Evolutionary conservation across 2,888 invertebrate species (phyloP).

Genomic region (Thymelicus lineola): DNA sequence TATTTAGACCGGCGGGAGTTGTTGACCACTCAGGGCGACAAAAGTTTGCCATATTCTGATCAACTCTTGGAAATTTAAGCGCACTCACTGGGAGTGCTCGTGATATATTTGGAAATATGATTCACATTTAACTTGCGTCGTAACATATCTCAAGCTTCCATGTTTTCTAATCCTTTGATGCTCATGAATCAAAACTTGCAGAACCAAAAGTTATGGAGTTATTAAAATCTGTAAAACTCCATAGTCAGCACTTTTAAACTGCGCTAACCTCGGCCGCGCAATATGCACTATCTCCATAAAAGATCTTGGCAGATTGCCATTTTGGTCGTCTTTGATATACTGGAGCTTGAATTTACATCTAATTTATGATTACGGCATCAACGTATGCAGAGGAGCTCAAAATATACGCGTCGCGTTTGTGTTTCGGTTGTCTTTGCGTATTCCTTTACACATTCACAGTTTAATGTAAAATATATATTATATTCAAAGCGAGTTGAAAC

Average conservation of each 20-base stretch:
- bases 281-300: slow-evolving; percentile 27
- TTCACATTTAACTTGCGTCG: background rate
- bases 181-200: slow-evolving; percentile 11
- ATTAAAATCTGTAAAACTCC: slow-evolving; percentile 32
- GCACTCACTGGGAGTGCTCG: background rate
- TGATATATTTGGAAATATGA: background rate
- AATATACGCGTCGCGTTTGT: background rate
- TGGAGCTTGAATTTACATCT: slow-evolving; percentile 31
- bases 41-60: no score
- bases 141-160: background rate
- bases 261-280: slow-evolving; percentile 20
- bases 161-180: slow-evolving; percentile 1
- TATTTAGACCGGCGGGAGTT: no score
- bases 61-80: background rate
- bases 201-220: slow-evolving; percentile 20
- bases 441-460: background rate
- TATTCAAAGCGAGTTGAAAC: background rate
- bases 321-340: slow-evolving; percentile 36
- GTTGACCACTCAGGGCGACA: no score
- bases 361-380: slow-evolving; percentile 33
- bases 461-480: background rate
- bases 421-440: background rate
- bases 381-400: slow-evolving; percentile 25
- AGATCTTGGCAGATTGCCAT: slow-evolving; percentile 35
- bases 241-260: slow-evolving; percentile 33